These are phyloP conservation scores for Protophormia terraenovae DNA, from an alignment of 2,888 invertebrate species.

Conservation along the genomic window DNA sequence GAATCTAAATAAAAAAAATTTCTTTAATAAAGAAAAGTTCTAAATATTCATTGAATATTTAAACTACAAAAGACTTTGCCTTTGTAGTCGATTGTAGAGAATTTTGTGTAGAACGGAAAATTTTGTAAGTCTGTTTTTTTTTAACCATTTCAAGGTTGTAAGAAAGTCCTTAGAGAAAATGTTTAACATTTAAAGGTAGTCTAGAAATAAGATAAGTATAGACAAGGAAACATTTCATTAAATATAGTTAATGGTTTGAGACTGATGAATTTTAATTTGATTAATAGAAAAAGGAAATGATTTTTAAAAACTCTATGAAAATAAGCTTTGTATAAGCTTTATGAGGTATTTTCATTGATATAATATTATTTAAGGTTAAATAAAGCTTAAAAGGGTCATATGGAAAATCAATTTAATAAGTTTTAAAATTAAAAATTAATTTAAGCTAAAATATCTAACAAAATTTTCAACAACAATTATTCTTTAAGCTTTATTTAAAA, in stretches of 20 bases:
- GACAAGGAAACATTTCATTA: not conserved
- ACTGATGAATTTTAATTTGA: not conserved
- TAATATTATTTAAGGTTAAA: no score
- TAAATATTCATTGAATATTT: slow-evolving; percentile 61
- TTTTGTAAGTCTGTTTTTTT: no score
- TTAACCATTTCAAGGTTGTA: not conserved
- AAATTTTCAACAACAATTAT: no score
- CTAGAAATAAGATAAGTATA: not conserved
- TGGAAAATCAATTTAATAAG: no score
- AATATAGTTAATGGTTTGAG: not conserved
- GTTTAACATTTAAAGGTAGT: not conserved
- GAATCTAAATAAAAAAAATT: not conserved
- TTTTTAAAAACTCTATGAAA: not conserved
- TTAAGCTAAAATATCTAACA: no score
- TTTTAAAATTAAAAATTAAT: no score
- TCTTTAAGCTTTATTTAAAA: no score
- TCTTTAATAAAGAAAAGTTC: not conserved
- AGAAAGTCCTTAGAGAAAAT: not conserved
- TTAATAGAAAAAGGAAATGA: not conserved
- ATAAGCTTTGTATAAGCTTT: no score
- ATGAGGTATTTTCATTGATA: no score
- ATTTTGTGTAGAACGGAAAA: not conserved
- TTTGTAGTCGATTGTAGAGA: not conserved
- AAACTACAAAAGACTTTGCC: slow-evolving; percentile 32
- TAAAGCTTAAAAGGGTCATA: no score